These are phyloP conservation scores for Neomicropteryx cornuta DNA, from an alignment of 1,140 invertebrate genomes.

Conservation along the genomic window DNA sequence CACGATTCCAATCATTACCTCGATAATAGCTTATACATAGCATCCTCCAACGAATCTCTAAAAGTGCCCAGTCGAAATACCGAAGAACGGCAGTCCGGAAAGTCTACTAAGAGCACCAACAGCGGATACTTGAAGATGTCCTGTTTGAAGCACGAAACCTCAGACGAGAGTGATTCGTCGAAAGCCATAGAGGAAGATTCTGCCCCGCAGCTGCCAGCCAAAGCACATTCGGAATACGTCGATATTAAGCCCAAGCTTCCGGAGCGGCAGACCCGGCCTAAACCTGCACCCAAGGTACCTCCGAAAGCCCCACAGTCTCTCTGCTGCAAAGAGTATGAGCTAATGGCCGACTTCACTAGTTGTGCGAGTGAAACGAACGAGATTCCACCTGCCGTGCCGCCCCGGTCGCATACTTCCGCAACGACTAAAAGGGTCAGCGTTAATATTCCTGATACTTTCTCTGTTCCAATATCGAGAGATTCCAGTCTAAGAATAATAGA, in stretches of 20 bases:
- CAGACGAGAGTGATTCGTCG: conserved; percentile 30
- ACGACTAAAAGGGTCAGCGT: too few species aligned
- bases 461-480: too few species aligned
- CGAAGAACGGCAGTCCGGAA: conserved; percentile 29
- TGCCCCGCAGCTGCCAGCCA: conserved; percentile 1
- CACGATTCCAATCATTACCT: conserved; percentile 15
- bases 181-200: too few species aligned
- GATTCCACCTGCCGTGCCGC: conserved; percentile 31
- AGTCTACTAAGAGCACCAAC: conserved; percentile 26
- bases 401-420: conserved; percentile 22
- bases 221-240: conserved; percentile 26
- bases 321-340: conserved; percentile 31
- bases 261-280: conserved; percentile 11
- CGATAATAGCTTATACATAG: conserved; percentile 17
- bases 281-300: conserved; percentile 12
- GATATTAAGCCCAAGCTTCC: conserved; percentile 21
- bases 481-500: too few species aligned
- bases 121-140: conserved; percentile 36
- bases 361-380: conserved; percentile 21
- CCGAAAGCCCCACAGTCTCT: too few species aligned
- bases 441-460: too few species aligned
- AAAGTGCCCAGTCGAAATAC: conserved; percentile 21
- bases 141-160: conserved; percentile 28
- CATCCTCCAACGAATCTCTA: conserved; percentile 31
- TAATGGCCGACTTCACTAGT: conserved; percentile 33